Conservation (phyloP, 2,888 invertebrate genomes). For the Isotomurus palustris region DNA sequence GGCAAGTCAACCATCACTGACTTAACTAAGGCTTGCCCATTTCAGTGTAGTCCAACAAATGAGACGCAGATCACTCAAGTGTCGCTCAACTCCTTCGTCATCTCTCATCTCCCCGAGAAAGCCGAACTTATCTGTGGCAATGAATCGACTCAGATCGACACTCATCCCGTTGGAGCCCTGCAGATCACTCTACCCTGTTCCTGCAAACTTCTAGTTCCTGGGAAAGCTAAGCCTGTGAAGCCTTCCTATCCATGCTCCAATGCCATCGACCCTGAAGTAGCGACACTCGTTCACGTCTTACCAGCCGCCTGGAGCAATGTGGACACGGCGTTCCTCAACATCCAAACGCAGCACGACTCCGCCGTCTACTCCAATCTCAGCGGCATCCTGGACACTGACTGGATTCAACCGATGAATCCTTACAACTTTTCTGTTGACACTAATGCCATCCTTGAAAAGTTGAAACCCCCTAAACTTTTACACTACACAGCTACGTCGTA, state of each 20-base stretch:
- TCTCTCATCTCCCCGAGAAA: background rate
- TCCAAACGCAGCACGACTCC: constrained; percentile 10
- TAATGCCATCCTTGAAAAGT: background rate
- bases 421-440: constrained; percentile 9
- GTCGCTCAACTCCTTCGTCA: background rate
- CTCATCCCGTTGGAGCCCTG: background rate
- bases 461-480: constrained; percentile 3
- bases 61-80: constrained; percentile 12
- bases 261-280: background rate
- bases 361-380: constrained; percentile 10
- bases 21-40: constrained; percentile 6
- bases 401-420: background rate
- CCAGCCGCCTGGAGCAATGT: constrained; percentile 12
- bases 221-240: background rate
- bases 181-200: background rate
- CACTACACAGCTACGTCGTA: constrained; percentile 1
- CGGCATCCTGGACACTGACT: constrained; percentile 10
- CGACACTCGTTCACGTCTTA: background rate
- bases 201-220: background rate
- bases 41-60: constrained; percentile 5
- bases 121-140: background rate
- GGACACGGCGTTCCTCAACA: background rate
- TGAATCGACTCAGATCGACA: background rate
- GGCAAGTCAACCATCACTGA: constrained; percentile 3
- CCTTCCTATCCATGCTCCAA: constrained; percentile 17